phyloP scores from a whole-genome alignment of 2,113 vertebrate species.

The Lates calcarifer region DNA sequence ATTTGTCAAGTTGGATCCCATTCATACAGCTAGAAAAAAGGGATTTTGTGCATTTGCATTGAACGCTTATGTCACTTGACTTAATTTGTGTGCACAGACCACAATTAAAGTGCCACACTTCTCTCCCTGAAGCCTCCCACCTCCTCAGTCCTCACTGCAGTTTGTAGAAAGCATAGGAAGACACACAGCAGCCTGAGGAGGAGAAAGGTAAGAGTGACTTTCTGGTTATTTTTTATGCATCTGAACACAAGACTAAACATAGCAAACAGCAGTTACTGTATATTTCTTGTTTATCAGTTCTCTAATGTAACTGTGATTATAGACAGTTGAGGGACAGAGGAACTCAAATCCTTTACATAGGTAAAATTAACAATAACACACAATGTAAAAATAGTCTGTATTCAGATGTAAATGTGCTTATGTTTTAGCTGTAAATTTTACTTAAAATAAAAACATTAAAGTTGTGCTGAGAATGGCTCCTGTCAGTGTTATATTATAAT shows the following conservation, averaged over 20 bases:
- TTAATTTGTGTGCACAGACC: conserved; percentile 42
- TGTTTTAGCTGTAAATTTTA: background rate
- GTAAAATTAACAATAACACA: background rate
- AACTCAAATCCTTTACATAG: background rate
- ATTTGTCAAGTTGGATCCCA: conserved; percentile 43
- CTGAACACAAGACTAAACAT: background rate
- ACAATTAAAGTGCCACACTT: conserved; percentile 35
- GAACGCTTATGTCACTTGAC: conserved; percentile 57
- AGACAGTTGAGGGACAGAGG: background rate
- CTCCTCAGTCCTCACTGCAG: conserved; percentile 39
- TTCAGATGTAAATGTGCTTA: background rate
- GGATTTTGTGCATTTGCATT: conserved; percentile 42
- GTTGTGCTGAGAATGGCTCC: background rate
- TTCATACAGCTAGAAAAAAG: conserved; percentile 29
- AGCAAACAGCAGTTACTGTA: background rate
- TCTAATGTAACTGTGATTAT: background rate
- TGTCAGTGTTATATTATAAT: background rate
- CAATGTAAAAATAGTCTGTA: background rate
- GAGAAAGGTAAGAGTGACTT: conserved; percentile 58
- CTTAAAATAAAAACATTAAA: background rate
- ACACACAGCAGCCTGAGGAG: conserved; percentile 36
- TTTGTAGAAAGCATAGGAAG: conserved; percentile 7
- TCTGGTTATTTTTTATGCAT: background rate
- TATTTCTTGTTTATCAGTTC: background rate
- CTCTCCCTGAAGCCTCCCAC: conserved; percentile 25